Evolutionary conservation across 1,140 invertebrate genomes (phyloP), one percentile per base, ranked within the genome.

Genomic region (Polypedilum vanderplanki): DNA sequence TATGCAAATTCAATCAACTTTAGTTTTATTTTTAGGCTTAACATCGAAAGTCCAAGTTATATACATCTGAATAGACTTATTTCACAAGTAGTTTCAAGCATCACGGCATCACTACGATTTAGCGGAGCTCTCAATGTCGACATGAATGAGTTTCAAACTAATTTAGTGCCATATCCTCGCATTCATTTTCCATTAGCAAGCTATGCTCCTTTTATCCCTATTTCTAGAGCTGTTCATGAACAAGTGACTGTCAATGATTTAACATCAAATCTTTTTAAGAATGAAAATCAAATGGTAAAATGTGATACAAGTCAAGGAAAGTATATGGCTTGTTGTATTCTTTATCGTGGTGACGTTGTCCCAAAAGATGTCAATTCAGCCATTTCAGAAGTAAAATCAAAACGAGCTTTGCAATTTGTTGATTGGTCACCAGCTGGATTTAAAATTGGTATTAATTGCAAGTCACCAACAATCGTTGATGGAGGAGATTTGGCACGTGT

Each of bases 141-240:
- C 82, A 84, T 94, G 75, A 92, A 89, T 0, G 93, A 94, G 83
- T 94, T 94, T 84, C 91, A 91, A 83, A 88, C 87, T 0, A 88
- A 88, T 81, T 82, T 90, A 73, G 89, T 90, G 12, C 89, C 89
- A 0, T 90, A 90, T 79, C 89, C 89, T 5, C 80, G 89, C 73
- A 90, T 90, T 76, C 89, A 90, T 79, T 90, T 90, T 81, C 90
- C 90, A 3, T 80, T 92, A 74, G 90, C 87, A 8, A 87, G 89
- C 17, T 90, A 89, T 77, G 86, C 89, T 17, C 89, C 89, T 3
- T 84, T 90, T 9, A 85, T 88, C 7, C 86, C 86, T 3, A 83
- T 85, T 15, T 86, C 87, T 40, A 88, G 87, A 80, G 87, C 87
- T 9, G 79, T 87, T 79, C 89, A 90, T 80, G 88, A 90, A 78